These are phyloP conservation scores for Cairina moschata DNA, from an alignment of 2,113 vertebrate genomes.

Conservation along the genomic window DNA sequence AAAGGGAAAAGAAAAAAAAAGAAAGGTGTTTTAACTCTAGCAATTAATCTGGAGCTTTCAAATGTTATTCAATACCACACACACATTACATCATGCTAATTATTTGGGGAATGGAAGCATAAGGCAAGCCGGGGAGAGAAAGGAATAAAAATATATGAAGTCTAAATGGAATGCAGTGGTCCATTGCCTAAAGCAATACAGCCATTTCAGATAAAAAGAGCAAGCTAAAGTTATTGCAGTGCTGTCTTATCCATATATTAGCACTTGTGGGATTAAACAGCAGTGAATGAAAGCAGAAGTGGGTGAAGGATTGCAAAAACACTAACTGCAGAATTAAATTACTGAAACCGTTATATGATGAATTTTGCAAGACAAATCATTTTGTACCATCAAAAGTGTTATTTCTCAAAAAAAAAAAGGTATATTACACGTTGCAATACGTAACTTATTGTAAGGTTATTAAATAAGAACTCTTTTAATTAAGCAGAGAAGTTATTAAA, in stretches of 20 bases:
- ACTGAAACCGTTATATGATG: not conserved
- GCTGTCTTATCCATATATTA: not conserved
- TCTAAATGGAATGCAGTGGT: not conserved
- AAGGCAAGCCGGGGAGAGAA: not conserved
- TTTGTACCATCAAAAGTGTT: not conserved
- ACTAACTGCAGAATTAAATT: not conserved
- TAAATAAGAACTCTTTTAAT: not conserved
- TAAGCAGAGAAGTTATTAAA: not conserved
- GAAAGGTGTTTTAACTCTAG: conserved; percentile 1
- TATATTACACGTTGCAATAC: not conserved
- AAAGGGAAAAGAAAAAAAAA: fast-evolving
- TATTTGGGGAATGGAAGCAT: not conserved
- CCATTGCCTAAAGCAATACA: conserved; percentile 1
- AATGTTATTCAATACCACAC: not conserved
- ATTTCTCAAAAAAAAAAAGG: not conserved
- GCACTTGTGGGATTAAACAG: not conserved
- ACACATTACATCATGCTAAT: not conserved
- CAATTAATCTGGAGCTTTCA: conserved; percentile 12
- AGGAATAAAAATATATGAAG: not conserved
- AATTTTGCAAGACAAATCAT: not conserved
- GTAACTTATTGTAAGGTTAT: not conserved
- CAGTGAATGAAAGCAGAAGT: not conserved
- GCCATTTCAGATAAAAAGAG: not conserved
- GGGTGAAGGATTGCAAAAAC: not conserved
- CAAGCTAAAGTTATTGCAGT: not conserved